Percentiles rank a stretch among this genome's conserved stretches.
Evolutionary conservation across 2,888 invertebrate genomes (phyloP).

Genomic region (Mongoloraphidia duomilia): DNA sequence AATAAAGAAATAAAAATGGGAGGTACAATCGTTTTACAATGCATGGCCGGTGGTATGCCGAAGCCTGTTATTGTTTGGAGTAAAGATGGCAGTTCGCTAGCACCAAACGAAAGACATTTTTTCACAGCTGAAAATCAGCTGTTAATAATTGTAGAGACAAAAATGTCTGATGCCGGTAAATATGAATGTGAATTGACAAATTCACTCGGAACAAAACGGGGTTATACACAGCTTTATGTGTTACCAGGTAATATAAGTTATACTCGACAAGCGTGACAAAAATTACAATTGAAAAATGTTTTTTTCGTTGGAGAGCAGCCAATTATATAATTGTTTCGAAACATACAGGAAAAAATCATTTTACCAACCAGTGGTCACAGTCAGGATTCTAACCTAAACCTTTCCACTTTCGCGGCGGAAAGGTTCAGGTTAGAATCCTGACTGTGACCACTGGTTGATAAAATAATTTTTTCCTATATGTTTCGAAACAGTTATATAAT

Average conservation of each 20-base stretch:
- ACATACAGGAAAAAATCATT: too few relatives aligned
- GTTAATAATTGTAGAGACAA: conserved; percentile 71
- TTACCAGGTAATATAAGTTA: conserved; percentile 36
- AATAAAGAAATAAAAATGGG: conserved; percentile 71
- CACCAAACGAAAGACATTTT: conserved; percentile 66
- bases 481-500: too few relatives aligned
- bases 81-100: conserved; percentile 64
- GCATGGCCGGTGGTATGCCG: conserved; percentile 74
- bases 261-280: conserved; percentile 15
- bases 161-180: conserved; percentile 62
- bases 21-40: conserved; percentile 74
- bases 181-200: conserved; percentile 88
- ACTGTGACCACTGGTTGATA: too few relatives aligned
- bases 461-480: too few relatives aligned
- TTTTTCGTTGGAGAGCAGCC: too few relatives aligned
- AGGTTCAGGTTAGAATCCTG: too few relatives aligned
- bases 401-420: too few relatives aligned
- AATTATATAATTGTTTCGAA: too few relatives aligned
- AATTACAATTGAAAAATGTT: too few relatives aligned
- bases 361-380: too few relatives aligned
- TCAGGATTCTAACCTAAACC: too few relatives aligned
- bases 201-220: conserved; percentile 61
- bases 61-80: conserved; percentile 71
- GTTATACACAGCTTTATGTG: conserved; percentile 55
- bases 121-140: conserved; percentile 79